phyloP scores from a whole-genome alignment of 2,888 invertebrate species.

The Leptodirus hochenwartii region DNA sequence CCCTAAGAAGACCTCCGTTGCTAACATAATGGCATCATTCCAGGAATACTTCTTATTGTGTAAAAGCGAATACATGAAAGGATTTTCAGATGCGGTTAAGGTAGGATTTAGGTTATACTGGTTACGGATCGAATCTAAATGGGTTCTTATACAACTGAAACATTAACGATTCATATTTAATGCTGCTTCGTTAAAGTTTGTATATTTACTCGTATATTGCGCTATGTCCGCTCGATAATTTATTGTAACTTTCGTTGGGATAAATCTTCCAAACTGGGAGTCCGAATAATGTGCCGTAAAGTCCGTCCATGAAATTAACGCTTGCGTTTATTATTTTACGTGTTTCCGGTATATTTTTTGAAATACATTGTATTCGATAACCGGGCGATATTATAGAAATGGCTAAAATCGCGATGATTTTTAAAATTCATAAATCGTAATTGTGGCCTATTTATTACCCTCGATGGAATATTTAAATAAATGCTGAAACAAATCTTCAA shows the following conservation, averaged over 20 bases:
- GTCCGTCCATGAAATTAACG: constrained; percentile 28
- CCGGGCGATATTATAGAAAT: constrained; percentile 35
- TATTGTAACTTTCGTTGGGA: constrained; percentile 30
- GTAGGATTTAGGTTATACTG: too few species aligned
- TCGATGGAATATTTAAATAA: constrained; percentile 26
- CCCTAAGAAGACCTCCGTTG: constrained; percentile 35
- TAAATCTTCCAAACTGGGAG: constrained; percentile 31
- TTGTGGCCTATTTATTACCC: constrained; percentile 22
- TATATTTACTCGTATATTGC: constrained; percentile 23
- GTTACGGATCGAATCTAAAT: too few species aligned
- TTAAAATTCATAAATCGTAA: too few species aligned
- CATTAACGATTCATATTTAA: too few species aligned
- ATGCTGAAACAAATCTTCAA: constrained; percentile 24
- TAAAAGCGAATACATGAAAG: constrained; percentile 23
- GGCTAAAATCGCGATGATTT: too few species aligned
- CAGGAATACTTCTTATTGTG: constrained; percentile 22
- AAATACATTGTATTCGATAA: constrained; percentile 26
- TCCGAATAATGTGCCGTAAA: constrained; percentile 29
- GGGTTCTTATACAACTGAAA: too few species aligned
- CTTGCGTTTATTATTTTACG: constrained; percentile 30
- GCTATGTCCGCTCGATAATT: constrained; percentile 30
- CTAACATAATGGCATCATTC: constrained; percentile 31
- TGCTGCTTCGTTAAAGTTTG: too few species aligned
- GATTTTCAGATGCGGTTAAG: too few species aligned
- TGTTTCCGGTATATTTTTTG: constrained; percentile 14